Evolutionary conservation across 1,140 invertebrate genomes (phyloP).

Genomic region (Oedothorax gibbosus): DNA sequence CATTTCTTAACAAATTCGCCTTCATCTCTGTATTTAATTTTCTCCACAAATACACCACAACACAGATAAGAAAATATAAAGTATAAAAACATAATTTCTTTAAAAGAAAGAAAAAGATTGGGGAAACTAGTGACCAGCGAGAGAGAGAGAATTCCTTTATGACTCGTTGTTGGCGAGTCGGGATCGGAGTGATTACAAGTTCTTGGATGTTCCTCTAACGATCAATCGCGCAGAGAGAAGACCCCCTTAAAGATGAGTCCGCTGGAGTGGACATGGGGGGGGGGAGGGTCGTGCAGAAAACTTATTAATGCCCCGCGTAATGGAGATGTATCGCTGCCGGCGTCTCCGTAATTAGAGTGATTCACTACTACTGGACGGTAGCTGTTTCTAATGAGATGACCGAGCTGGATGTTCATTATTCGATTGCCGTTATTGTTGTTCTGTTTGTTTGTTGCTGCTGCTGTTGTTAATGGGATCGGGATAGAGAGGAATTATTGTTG

Average conservation of each 20-base stretch:
- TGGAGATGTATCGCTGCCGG: conserved; percentile 54
- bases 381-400: conserved; percentile 58
- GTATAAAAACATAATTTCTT: too few species aligned
- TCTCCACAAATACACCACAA: too few species aligned
- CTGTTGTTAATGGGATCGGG: conserved; percentile 26
- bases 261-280: conserved; percentile 45
- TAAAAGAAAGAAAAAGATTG: too few species aligned
- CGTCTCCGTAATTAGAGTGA: conserved; percentile 52
- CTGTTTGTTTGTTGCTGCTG: conserved; percentile 36
- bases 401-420: conserved; percentile 56
- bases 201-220: conserved; percentile 50
- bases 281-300: conserved; percentile 53
- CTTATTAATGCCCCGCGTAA: conserved; percentile 59
- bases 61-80: too few species aligned
- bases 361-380: conserved; percentile 45
- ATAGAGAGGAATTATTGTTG: not conserved
- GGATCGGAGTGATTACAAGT: conserved; percentile 46
- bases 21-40: too few species aligned
- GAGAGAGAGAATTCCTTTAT: too few species aligned
- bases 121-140: too few species aligned
- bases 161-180: not conserved
- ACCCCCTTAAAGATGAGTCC: conserved; percentile 53
- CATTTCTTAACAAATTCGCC: too few species aligned
- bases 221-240: conserved; percentile 41
- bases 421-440: conserved; percentile 51